These are phyloP conservation scores for Vireo griseus DNA, from an alignment of 2,797 vertebrate genomes.

Conservation along the genomic window DNA sequence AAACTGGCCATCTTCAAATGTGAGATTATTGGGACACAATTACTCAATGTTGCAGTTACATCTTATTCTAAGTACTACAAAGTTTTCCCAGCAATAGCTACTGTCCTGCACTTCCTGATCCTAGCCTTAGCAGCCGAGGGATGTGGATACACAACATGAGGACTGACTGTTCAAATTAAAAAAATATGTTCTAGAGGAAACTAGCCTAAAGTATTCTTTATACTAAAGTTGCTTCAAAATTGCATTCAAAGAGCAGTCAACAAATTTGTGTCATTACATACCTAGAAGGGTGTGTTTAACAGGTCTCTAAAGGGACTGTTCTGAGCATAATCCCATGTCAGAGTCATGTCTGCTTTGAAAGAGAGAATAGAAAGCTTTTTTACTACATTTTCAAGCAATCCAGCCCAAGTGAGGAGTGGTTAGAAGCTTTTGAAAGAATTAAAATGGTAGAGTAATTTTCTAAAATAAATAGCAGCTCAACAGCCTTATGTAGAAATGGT, in stretches of 20 bases:
- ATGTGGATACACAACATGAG: background rate
- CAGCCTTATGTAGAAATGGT: background rate
- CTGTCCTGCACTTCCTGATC: background rate
- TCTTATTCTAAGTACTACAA: background rate
- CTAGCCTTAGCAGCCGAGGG: background rate
- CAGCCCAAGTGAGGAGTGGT: background rate
- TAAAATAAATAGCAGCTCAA: background rate
- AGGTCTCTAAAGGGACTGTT: background rate
- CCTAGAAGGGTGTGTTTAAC: background rate
- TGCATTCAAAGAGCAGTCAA: background rate
- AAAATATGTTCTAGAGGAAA: background rate
- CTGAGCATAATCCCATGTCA: background rate
- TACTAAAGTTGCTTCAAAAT: background rate
- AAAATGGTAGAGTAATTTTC: background rate
- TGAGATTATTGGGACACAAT: too few species aligned
- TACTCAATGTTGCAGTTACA: accelerated
- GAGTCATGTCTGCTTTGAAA: background rate
- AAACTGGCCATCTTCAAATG: background rate
- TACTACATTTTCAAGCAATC: background rate
- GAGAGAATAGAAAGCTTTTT: background rate
- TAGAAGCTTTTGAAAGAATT: background rate
- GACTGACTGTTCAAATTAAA: background rate
- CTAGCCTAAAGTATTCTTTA: background rate
- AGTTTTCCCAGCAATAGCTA: background rate
- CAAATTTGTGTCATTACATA: background rate